Evolutionary conservation across 2,797 vertebrate species (phyloP).

Genomic region (Galaxias olidus): DNA sequence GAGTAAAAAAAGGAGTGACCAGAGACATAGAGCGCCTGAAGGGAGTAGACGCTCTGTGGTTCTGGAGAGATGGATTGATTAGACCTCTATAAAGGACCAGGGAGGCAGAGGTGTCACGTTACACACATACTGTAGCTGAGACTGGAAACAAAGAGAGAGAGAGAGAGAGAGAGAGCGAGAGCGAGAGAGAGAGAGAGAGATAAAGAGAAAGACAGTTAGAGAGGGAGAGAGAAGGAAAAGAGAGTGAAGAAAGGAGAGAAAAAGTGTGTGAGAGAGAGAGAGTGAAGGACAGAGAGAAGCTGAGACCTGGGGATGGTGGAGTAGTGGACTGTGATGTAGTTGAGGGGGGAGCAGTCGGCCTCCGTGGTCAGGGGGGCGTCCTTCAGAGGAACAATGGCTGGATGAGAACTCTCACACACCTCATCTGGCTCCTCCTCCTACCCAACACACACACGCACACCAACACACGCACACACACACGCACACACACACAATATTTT

Average conservation of each 20-base stretch:
- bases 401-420: constrained; percentile 69
- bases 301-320: constrained; percentile 66
- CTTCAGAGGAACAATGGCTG: constrained; percentile 74
- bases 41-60: too few relatives aligned
- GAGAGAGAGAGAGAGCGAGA: neutral
- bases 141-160: neutral
- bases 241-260: neutral
- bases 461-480: neutral
- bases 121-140: constrained; percentile 1
- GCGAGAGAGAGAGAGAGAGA: neutral
- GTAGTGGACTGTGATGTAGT: constrained; percentile 73
- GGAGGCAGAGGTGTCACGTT: neutral
- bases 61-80: neutral
- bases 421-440: constrained; percentile 75
- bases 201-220: neutral
- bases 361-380: constrained; percentile 63
- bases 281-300: neutral
- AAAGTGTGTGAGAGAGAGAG: neutral
- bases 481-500: neutral
- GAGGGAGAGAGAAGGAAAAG: neutral
- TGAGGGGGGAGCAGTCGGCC: constrained; percentile 45
- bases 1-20: too few relatives aligned
- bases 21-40: too few relatives aligned
- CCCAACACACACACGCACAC: neutral
- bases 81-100: neutral